Evolutionary conservation across 1,140 invertebrate species (phyloP), one percentile per base, ranked within the genome.

Genomic region (Oppia nitens): DNA sequence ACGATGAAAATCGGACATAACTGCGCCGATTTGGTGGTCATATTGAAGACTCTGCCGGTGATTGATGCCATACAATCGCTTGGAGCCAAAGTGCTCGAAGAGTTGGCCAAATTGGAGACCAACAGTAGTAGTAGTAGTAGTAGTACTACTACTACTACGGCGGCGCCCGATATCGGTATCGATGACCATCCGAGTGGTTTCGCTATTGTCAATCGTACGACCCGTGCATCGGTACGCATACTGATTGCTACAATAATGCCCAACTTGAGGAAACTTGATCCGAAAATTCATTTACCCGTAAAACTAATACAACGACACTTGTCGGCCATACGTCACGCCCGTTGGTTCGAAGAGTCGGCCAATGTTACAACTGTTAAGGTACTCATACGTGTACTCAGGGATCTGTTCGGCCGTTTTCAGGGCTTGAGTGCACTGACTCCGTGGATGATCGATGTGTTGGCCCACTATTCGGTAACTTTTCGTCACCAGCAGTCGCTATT

Each of bases 291-390:
- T 69, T 74, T 50, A 23, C 32, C 40, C 3, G 23, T 56, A n/a
- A 11, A 89, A 72, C 77, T 87, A 27, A 81, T 92, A 71, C 81
- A 84, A 72, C 81, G 84, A 47, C 89, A 96, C 72, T 74, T 96
- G 63, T 87, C 89, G 1, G 90, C 91, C 1, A 93, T 98, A 49
- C 76, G 92, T 58, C 93, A 98, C 71, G 76, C 87, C 32, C 80
- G 91, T 2, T 98, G 94, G 93, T 97, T 98, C 72, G 94, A 98
- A 70, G 93, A 98, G 74, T 95, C 95, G 72, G 92, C 90, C 4
- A 90, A 67, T 27, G 91, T 97, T 72, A 94, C 12, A 21, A 90
- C 89, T 28, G 92, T 98, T 53, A 97, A 96, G 77, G 87, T 93
- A 14, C 72, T 98, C 0, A 94, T 98, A 63, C 79, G 94, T 14